These are phyloP conservation scores for Epinephelus moara DNA, from an alignment of 2,113 vertebrate genomes.

Conservation along the genomic window DNA sequence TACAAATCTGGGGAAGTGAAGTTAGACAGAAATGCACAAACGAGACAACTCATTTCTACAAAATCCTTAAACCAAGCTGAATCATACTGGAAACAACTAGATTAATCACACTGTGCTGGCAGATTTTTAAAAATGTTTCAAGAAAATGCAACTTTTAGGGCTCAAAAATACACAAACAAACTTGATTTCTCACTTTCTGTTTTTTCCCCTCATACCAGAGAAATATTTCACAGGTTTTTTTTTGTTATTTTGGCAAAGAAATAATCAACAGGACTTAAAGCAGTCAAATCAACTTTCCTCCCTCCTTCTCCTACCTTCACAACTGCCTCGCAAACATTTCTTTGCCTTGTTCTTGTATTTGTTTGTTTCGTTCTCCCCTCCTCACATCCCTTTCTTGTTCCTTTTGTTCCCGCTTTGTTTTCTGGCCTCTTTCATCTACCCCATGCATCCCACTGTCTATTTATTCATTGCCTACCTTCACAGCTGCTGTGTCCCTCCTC, in stretches of 20 bases:
- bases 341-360: not conserved
- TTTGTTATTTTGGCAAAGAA: not conserved
- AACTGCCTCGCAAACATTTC: not conserved
- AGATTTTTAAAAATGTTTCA: not conserved
- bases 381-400: not conserved
- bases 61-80: not conserved
- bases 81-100: not conserved
- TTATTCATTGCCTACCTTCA: constrained; percentile 87
- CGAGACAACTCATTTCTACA: not conserved
- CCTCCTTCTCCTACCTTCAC: not conserved
- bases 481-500: constrained; percentile 95
- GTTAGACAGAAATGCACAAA: too few relatives aligned
- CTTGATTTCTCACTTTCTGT: not conserved
- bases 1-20: too few relatives aligned
- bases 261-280: not conserved
- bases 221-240: not conserved
- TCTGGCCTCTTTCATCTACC: not conserved
- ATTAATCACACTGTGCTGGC: too few relatives aligned
- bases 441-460: not conserved
- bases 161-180: not conserved
- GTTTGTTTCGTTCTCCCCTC: not conserved
- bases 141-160: not conserved
- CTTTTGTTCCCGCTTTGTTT: not conserved
- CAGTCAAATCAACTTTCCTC: not conserved
- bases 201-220: not conserved